Evolutionary conservation across 1,140 invertebrate species (phyloP).

Genomic region (Dryas iulia): DNA sequence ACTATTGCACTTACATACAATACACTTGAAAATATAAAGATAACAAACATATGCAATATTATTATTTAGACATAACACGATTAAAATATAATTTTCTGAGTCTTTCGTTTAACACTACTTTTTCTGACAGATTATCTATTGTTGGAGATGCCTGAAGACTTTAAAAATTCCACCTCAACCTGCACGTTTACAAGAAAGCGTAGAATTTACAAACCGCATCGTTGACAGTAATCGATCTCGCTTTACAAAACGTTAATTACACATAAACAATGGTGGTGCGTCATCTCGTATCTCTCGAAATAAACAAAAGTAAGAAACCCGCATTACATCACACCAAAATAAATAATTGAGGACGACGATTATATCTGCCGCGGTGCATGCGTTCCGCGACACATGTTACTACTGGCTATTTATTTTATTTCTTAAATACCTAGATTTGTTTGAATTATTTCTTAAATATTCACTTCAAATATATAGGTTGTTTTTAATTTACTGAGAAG

Average conservation of each 20-base stretch:
- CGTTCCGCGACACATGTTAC: neutral
- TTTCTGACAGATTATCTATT: no score
- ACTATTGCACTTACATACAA: no score
- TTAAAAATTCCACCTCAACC: no score
- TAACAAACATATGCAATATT: no score
- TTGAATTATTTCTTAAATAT: no score
- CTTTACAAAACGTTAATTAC: slow-evolving; percentile 19
- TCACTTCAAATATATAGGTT: no score
- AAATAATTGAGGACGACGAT: slow-evolving; percentile 8
- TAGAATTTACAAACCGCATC: neutral
- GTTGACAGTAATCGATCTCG: neutral
- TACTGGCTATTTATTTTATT: neutral
- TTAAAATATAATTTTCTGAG: no score
- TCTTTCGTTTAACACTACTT: no score
- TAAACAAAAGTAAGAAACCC: slow-evolving; percentile 7
- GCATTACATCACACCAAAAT: slow-evolving; percentile 13
- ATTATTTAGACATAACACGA: no score
- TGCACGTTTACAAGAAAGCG: slow-evolving; percentile 2
- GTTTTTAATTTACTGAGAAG: no score
- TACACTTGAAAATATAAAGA: no score
- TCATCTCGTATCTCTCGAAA: slow-evolving; percentile 12
- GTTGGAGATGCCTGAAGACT: no score
- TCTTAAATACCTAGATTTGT: neutral
- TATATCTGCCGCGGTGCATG: neutral
- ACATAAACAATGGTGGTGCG: slow-evolving; percentile 19